Percentiles rank a stretch among this genome's conserved stretches.
These are phyloP conservation scores for Exocentrus adspersus DNA, from an alignment of 2,888 invertebrate genomes.

Conservation along the genomic window DNA sequence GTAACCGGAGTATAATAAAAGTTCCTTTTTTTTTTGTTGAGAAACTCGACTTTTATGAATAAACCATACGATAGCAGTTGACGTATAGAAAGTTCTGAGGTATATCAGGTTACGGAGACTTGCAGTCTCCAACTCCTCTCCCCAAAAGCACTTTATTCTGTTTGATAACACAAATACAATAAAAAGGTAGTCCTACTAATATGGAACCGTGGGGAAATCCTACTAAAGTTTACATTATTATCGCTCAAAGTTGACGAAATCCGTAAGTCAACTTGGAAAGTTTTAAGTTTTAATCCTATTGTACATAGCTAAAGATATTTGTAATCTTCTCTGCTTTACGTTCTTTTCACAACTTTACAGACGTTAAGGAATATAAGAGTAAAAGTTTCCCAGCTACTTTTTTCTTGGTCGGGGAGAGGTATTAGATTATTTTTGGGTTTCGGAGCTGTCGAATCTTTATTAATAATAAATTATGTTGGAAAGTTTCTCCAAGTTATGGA, in stretches of 20 bases:
- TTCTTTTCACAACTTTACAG: slow-evolving; percentile 14
- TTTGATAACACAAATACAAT: slow-evolving; percentile 12
- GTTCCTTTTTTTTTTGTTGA: not conserved
- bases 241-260: slow-evolving; percentile 25
- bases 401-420: too few species aligned
- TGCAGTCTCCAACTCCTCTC: not conserved
- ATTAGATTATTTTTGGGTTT: slow-evolving; percentile 22
- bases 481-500: not conserved
- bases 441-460: slow-evolving; percentile 8
- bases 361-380: slow-evolving; percentile 7
- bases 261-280: slow-evolving; percentile 25
- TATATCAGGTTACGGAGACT: not conserved
- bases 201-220: slow-evolving; percentile 21
- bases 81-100: not conserved
- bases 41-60: not conserved
- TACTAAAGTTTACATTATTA: slow-evolving; percentile 22
- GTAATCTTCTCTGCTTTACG: slow-evolving; percentile 26
- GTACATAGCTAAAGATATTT: slow-evolving; percentile 27
- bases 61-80: not conserved
- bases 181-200: slow-evolving; percentile 3
- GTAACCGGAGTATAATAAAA: not conserved
- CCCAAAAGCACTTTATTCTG: slow-evolving; percentile 7
- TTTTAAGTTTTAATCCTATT: slow-evolving; percentile 30
- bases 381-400: slow-evolving; percentile 1
- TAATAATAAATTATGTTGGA: slow-evolving; percentile 12